Evolutionary conservation across 2,888 invertebrate genomes (phyloP).

Genomic region (Sericinus montela): DNA sequence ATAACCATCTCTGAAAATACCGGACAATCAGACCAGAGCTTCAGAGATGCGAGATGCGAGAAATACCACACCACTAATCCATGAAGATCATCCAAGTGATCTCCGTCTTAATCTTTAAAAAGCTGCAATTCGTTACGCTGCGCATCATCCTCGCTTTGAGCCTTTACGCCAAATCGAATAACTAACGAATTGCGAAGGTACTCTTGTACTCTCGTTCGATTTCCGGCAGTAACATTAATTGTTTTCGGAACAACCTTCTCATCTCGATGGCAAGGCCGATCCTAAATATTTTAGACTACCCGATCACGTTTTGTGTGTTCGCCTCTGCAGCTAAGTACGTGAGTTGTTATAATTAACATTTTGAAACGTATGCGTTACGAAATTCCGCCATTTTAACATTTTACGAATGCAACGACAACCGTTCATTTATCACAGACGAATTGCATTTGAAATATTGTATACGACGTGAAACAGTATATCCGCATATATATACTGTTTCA

Average conservation of each 20-base stretch:
- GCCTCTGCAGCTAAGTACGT: background rate
- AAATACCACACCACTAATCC: no score
- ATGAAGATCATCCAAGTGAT: no score
- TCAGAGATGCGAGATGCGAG: no score
- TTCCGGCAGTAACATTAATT: background rate
- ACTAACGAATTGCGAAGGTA: background rate
- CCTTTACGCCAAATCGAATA: no score
- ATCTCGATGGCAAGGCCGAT: constrained; percentile 2
- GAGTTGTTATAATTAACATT: constrained; percentile 1
- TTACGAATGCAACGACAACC: background rate
- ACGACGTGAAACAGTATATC: no score
- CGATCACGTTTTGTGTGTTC: constrained; percentile 4
- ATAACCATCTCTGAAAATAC: no score
- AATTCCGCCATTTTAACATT: background rate
- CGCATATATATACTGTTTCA: no score
- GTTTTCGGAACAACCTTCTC: constrained; percentile 4
- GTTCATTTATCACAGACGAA: no score
- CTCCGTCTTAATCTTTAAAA: no score
- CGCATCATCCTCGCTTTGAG: background rate
- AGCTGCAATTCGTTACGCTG: background rate
- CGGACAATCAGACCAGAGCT: no score
- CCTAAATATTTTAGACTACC: background rate
- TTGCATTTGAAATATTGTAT: no score
- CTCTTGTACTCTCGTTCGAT: background rate
- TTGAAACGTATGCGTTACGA: background rate